These are phyloP conservation scores for Catocala sponsa DNA, from an alignment of 2,888 invertebrate genomes.

Conservation along the genomic window DNA sequence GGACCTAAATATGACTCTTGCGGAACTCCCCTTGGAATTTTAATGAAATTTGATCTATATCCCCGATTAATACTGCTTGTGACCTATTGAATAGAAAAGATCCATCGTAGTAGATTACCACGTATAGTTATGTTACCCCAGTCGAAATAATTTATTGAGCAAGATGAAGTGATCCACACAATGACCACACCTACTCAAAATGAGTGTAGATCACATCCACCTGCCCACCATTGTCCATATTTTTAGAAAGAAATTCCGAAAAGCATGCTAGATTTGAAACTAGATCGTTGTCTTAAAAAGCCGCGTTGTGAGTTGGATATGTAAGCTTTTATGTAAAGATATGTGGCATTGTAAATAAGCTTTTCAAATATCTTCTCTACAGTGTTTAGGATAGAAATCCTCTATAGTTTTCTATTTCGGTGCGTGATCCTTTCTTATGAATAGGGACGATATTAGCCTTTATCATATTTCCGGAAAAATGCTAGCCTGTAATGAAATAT, in stretches of 20 bases:
- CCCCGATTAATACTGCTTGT: conserved; percentile 30
- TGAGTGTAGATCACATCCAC: conserved; percentile 5
- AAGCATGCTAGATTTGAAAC: neutral
- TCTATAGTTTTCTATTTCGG: neutral
- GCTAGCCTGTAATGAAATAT: neutral
- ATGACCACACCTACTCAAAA: conserved; percentile 34
- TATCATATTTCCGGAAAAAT: neutral
- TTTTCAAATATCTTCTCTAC: neutral
- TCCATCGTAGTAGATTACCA: conserved; percentile 1
- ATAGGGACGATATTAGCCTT: neutral
- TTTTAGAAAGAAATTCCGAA: neutral
- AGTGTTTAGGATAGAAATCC: neutral
- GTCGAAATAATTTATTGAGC: conserved; percentile 10
- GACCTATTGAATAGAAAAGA: conserved; percentile 30
- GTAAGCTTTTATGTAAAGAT: neutral
- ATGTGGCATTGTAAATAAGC: neutral
- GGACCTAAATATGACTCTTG: conserved; percentile 46
- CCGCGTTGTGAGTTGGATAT: neutral
- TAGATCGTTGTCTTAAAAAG: neutral
- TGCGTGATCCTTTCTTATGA: neutral
- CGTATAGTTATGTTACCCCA: neutral
- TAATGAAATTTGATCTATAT: conserved; percentile 23
- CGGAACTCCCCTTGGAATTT: conserved; percentile 36
- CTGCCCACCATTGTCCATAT: neutral
- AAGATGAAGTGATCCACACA: conserved; percentile 32